Evolutionary conservation across 2,888 invertebrate species (phyloP).

Genomic region (Gerosis bhagava): DNA sequence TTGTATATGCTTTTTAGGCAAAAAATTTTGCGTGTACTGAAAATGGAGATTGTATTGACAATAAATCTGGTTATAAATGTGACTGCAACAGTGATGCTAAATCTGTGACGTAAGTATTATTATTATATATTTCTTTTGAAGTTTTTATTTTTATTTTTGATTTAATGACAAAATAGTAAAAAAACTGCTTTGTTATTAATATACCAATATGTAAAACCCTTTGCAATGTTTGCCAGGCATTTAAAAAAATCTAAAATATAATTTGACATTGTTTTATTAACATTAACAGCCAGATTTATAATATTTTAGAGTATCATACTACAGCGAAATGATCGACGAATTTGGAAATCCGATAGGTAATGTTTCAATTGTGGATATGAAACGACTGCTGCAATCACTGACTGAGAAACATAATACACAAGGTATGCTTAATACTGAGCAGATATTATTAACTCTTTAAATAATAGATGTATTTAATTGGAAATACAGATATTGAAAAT

Average conservation of each 20-base stretch:
- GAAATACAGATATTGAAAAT: too few species aligned
- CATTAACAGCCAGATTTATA: constrained; percentile 2
- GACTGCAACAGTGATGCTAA: background rate
- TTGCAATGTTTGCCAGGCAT: too few species aligned
- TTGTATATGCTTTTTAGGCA: constrained; percentile 26
- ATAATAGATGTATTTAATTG: too few species aligned
- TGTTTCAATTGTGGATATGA: constrained; percentile 39
- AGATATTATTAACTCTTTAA: too few species aligned
- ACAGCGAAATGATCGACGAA: constrained; percentile 47
- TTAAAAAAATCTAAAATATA: too few species aligned
- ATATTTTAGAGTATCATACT: constrained; percentile 52
- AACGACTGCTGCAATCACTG: constrained; percentile 43
- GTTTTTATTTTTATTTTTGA: too few species aligned
- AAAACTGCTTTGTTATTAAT: too few species aligned
- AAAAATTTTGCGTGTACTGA: constrained; percentile 12
- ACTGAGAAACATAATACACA: constrained; percentile 43
- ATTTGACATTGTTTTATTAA: background rate
- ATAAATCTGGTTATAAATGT: background rate
- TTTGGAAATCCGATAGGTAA: constrained; percentile 39
- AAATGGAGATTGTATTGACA: constrained; percentile 20
- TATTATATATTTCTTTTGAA: background rate
- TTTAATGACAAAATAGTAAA: too few species aligned
- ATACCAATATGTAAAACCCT: too few species aligned
- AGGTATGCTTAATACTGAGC: constrained; percentile 37
- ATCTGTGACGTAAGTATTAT: constrained; percentile 5